Percentiles rank a stretch among this genome's conserved stretches.
Conservation (phyloP, 2,797 vertebrate species). For the Manis pentadactyla region DNA sequence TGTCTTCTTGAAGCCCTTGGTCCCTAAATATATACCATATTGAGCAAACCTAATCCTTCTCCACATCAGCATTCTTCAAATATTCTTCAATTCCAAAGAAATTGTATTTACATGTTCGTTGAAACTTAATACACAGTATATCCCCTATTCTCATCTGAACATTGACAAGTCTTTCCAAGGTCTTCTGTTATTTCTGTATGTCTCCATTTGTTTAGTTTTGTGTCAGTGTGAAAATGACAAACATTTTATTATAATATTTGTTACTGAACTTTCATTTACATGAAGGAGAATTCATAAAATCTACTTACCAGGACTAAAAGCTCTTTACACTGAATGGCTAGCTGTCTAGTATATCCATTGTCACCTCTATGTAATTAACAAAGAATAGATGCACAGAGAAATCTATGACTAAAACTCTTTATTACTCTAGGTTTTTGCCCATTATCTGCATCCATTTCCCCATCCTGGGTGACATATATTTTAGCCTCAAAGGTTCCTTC, state of each 20-base stretch:
- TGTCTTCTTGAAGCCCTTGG: background rate
- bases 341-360: background rate
- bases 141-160: background rate
- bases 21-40: background rate
- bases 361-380: background rate
- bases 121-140: background rate
- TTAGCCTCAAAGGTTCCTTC: background rate
- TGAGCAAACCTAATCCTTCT: background rate
- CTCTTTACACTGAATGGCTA: background rate
- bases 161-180: background rate
- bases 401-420: background rate
- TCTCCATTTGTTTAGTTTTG: conserved; percentile 9
- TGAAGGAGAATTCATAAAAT: background rate
- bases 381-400: background rate
- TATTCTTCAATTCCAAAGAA: background rate
- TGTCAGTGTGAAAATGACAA: background rate
- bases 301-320: background rate
- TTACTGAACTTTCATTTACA: conserved; percentile 15
- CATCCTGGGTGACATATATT: background rate
- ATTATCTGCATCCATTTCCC: background rate
- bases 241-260: background rate
- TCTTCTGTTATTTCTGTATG: background rate
- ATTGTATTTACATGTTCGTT: background rate
- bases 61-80: background rate
- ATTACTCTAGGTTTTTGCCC: background rate